Base-by-base conservation (phyloP, 2,113 vertebrate genomes). In the Mugil cephalus region DNA sequence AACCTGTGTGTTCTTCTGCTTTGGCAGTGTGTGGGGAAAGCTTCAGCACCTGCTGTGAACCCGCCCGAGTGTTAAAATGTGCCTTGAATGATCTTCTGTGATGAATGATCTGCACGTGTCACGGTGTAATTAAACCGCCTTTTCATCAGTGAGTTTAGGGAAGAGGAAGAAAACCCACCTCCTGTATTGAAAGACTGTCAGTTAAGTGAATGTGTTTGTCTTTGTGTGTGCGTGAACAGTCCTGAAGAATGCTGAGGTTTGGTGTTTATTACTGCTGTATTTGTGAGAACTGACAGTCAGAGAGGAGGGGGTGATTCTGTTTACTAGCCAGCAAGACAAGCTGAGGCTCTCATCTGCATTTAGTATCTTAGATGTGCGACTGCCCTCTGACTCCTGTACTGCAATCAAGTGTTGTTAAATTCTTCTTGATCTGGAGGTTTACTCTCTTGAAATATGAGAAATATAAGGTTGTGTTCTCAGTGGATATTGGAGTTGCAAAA, bases 201-300 rank as follows among this genome's bases (percentile, higher is more conserved):
- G 24, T 65, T 36, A 61, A 48, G 35, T 74, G 40, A 40, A 14
- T 7, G 12, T 52, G 35, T 50, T 54, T 80, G 75, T 40, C 50
- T 63, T 13, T 68, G 30, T 67, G 72, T 80, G 67, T 53, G 73
- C 61, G 73, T 71, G 56, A 65, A 78, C 24, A 12, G 42, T 71
- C 62, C 59, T 13, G 53, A 85, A 86, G 80, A 90, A 88, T 89
- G 85, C 80, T 84, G 88, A 86, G 74, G 74, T 84, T 88, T 79
- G 40, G 77, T 86, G 83, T 91, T 87, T 85, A 80, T 85, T 85
- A 83, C 79, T 48, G 71, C 73, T 89, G 42, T 38, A 73, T 82
- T 80, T 63, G 82, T 87, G 85, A 90, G 87, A 87, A 85, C 17
- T 8, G 42, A 64, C 67, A 56, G 72, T 73, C 67, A 34, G 83